Evolutionary conservation across 1,140 invertebrate species (phyloP), one percentile per base, ranked within the genome.

Genomic region (Olivierus martensii): DNA sequence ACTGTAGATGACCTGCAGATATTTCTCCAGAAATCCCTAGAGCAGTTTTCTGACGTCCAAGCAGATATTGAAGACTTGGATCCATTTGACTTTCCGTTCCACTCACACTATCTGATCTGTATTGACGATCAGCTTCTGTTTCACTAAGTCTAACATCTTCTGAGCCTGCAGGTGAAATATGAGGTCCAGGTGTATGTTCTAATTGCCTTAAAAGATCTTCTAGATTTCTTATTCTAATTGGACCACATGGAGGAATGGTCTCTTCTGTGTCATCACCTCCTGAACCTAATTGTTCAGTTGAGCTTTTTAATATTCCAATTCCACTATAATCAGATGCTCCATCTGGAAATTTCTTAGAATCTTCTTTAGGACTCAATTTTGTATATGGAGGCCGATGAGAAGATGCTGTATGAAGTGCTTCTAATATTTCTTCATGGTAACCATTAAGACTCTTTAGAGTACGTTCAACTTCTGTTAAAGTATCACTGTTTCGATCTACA

Each of bases 101-200:
- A 83, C 53, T 81, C 83, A 51, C 49, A 38, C 46, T 53, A 18
- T 53, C 56, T 17, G 44, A 37, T 42, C 48, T 49, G 47, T 52
- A 87, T 68, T 87, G 85, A 22, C 84, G 76, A 69, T 92, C 87
- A 17, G 83, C 83, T 68, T 93, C 88, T 19, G 84, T 84, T 69
- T 92, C 87, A 35, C 86, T 89, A 77, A 88, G 86, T 59, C 88
- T 74, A 62, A 91, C 88, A 61, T 91, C 88, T 65, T 91, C 87
- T 10, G 86, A 90, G 58, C 82, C 84, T 45, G 67, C 65, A 12
- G 87, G 86, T 66, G 86, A 90, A 17, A 58, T 46, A 67, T 89
- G 85, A 28, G 28, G 28, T 42, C 80, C 79, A 37, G 83, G 82
- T 67, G 90, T 87, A 65, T 90, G 83, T 66, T 93, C 87, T 50